A percentile compares a stretch with the other conserved stretches of the same genome.
Conservation (phyloP, 2,113 vertebrate species). For the Geothlypis trichas region DNA sequence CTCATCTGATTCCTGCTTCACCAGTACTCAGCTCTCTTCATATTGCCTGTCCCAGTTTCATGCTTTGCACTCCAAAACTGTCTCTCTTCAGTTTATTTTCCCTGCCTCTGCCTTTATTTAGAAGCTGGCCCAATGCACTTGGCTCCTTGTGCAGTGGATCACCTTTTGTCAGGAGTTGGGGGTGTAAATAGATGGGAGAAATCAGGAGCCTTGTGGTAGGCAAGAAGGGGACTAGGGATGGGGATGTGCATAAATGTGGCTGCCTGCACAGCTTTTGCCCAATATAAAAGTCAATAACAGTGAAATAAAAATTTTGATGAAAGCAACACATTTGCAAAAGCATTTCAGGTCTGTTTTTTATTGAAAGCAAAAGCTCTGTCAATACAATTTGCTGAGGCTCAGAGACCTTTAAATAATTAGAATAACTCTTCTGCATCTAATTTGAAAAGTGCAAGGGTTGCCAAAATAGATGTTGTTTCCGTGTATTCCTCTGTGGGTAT, state of each 20-base stretch:
- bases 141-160: background rate
- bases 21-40: background rate
- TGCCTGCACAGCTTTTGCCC: background rate
- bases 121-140: background rate
- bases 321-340: background rate
- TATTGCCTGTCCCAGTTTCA: background rate
- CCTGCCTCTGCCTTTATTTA: background rate
- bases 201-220: background rate
- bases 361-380: constrained; percentile 46
- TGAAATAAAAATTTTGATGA: background rate
- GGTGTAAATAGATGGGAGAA: background rate
- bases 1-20: background rate
- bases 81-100: background rate
- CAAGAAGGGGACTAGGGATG: background rate
- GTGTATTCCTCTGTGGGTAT: background rate
- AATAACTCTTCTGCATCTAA: constrained; percentile 55
- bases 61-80: background rate
- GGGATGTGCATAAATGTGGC: background rate
- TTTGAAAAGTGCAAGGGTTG: constrained; percentile 47
- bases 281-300: background rate
- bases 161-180: background rate
- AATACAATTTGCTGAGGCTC: constrained; percentile 50
- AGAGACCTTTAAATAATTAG: constrained; percentile 48
- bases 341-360: background rate
- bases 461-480: constrained; percentile 11